These are phyloP conservation scores for Oasisia sp. DNA, from an alignment of 2,888 invertebrate species.

Conservation along the genomic window DNA sequence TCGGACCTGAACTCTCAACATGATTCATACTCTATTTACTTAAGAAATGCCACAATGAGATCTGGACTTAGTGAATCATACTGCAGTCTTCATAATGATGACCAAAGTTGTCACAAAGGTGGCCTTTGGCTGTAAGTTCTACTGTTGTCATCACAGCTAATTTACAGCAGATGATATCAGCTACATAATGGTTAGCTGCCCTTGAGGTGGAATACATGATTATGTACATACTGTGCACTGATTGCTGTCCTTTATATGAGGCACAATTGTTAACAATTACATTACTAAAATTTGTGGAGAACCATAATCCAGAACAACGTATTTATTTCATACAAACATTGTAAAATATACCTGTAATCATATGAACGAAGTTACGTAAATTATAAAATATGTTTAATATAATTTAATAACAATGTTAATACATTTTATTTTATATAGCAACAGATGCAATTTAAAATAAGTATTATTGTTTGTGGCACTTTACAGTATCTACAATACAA, in stretches of 20 bases:
- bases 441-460: no score
- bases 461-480: no score
- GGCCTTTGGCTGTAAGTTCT: background rate
- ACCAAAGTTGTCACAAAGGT: background rate
- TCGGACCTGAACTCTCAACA: background rate
- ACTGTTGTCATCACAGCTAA: background rate
- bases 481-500: no score
- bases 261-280: background rate
- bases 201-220: background rate
- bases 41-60: background rate
- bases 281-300: background rate
- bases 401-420: no score
- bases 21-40: background rate
- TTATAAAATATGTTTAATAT: no score
- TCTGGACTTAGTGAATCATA: background rate
- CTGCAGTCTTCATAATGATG: background rate
- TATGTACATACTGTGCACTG: background rate
- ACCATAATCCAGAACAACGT: no score
- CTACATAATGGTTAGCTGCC: background rate
- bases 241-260: background rate
- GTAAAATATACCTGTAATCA: no score
- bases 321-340: no score
- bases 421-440: no score
- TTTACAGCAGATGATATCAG: background rate
- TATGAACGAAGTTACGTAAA: no score